These are phyloP conservation scores for Prionailurus bengalensis DNA, from an alignment of 2,113 vertebrate species.

Conservation along the genomic window DNA sequence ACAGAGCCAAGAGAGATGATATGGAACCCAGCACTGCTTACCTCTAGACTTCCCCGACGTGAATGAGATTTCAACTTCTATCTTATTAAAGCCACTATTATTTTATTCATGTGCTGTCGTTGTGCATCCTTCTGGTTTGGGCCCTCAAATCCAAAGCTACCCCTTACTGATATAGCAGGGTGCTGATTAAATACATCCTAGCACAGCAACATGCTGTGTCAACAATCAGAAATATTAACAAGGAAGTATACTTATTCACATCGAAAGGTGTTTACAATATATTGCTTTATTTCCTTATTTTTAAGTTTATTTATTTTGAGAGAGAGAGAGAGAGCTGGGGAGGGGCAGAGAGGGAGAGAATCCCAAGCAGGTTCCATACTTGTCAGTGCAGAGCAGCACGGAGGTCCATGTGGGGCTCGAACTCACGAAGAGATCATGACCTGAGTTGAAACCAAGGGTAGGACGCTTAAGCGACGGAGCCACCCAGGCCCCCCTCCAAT, in stretches of 20 bases:
- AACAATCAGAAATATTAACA: not conserved
- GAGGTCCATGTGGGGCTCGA: too few species aligned
- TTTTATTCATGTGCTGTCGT: not conserved
- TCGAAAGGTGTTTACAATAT: not conserved
- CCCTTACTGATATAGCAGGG: not conserved
- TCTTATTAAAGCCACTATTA: not conserved
- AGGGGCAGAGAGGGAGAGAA: too few species aligned
- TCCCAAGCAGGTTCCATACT: too few species aligned
- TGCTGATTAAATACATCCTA: not conserved
- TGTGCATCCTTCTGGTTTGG: not conserved
- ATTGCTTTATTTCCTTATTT: not conserved
- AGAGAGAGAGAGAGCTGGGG: too few species aligned
- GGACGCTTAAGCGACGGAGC: too few species aligned
- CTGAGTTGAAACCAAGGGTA: too few species aligned
- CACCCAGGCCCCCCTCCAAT: too few species aligned
- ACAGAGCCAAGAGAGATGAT: not conserved
- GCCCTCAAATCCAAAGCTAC: constrained; percentile 5
- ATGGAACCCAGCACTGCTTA: too few species aligned
- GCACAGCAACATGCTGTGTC: not conserved
- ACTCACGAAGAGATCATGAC: too few species aligned
- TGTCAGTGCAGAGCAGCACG: too few species aligned
- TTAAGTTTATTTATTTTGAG: too few species aligned
- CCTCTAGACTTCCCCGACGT: not conserved
- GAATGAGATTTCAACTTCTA: not conserved
- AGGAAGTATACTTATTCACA: not conserved